Percentiles rank a stretch among this genome's conserved stretches.
Conservation (phyloP, 2,888 invertebrate species). For the Xestia rhomboidea region DNA sequence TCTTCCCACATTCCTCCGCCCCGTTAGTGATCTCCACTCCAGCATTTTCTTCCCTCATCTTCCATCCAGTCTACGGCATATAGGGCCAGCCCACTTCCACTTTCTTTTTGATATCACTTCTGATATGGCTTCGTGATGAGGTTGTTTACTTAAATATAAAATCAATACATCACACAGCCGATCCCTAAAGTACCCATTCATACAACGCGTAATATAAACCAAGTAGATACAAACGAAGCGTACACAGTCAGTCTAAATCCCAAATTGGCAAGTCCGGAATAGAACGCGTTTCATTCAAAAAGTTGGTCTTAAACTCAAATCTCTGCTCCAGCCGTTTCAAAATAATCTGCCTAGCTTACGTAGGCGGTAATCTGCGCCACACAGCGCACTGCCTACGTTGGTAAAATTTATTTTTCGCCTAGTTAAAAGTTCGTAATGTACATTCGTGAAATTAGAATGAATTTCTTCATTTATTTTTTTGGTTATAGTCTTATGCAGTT, state of each 20-base stretch:
- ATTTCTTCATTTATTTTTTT: slow-evolving; percentile 4
- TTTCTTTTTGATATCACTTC: too few relatives aligned
- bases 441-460: slow-evolving; percentile 1
- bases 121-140: too few relatives aligned
- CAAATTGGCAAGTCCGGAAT: slow-evolving; percentile 11
- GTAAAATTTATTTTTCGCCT: slow-evolving; percentile 37
- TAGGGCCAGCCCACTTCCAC: too few relatives aligned
- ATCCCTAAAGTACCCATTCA: not conserved
- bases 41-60: too few relatives aligned
- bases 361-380: slow-evolving; percentile 49
- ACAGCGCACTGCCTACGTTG: slow-evolving; percentile 45
- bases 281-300: slow-evolving; percentile 23
- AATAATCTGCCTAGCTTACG: slow-evolving; percentile 45
- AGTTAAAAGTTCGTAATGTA: slow-evolving; percentile 45
- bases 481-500: too few relatives aligned
- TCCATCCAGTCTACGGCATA: too few relatives aligned
- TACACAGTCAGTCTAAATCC: not conserved
- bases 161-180: too few relatives aligned
- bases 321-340: slow-evolving; percentile 15
- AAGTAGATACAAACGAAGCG: not conserved
- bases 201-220: not conserved
- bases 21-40: too few relatives aligned
- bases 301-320: slow-evolving; percentile 26
- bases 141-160: too few relatives aligned
- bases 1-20: too few relatives aligned